Percentiles rank a stretch among this genome's conserved stretches.
Evolutionary conservation across 2,797 vertebrate species (phyloP).

Genomic region (Poeciliopsis gracilis): DNA sequence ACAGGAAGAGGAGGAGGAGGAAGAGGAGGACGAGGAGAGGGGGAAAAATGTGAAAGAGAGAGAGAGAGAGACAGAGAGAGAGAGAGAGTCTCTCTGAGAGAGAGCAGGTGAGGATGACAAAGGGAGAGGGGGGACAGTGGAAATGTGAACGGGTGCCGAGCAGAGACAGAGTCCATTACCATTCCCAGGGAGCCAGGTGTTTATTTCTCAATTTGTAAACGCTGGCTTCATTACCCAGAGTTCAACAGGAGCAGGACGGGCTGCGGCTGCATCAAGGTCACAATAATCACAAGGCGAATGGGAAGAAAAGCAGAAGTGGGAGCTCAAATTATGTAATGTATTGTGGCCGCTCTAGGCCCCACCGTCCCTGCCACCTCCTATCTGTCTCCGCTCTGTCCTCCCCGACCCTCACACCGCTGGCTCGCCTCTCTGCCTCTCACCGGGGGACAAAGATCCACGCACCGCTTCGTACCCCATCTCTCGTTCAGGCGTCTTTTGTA

Average conservation of each 20-base stretch:
- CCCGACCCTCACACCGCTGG: background rate
- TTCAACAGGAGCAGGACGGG: constrained; percentile 70
- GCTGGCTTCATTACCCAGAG: constrained; percentile 74
- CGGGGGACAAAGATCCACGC: constrained; percentile 30
- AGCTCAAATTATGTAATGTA: constrained; percentile 66
- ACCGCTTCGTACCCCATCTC: constrained; percentile 10
- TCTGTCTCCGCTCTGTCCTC: constrained; percentile 19
- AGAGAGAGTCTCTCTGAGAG: constrained; percentile 48
- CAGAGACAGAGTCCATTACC: constrained; percentile 61
- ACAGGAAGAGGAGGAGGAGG: background rate
- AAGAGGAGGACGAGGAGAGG: background rate
- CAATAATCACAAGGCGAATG: constrained; percentile 62
- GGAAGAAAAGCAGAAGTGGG: constrained; percentile 50
- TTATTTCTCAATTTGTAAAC: constrained; percentile 76
- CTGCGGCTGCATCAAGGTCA: constrained; percentile 70
- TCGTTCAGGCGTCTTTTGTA: constrained; percentile 37
- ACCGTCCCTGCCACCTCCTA: constrained; percentile 52
- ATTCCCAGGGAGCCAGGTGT: constrained; percentile 67
- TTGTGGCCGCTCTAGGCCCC: constrained; percentile 36
- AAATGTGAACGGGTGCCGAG: constrained; percentile 61
- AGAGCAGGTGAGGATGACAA: constrained; percentile 50
- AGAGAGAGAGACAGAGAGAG: background rate
- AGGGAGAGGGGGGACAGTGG: constrained; percentile 49
- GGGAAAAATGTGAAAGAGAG: constrained; percentile 30
- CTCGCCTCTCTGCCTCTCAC: constrained; percentile 16